Evolutionary conservation across 2,888 invertebrate genomes (phyloP).

Genomic region (Pheosia tremula): DNA sequence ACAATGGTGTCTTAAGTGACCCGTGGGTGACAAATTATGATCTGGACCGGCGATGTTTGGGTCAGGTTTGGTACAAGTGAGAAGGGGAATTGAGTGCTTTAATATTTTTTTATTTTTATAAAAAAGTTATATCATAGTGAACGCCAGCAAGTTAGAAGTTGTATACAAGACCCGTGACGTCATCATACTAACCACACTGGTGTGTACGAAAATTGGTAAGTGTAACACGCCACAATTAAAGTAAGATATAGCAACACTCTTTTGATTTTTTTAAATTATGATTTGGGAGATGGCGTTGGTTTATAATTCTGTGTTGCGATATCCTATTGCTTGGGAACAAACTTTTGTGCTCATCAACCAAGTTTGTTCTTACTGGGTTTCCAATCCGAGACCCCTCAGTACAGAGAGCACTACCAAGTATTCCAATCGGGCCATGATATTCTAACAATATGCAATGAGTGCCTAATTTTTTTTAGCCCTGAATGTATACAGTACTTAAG

Average conservation of each 20-base stretch:
- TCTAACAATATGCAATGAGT: too few relatives aligned
- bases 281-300: background rate
- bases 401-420: too few relatives aligned
- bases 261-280: background rate
- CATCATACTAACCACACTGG: background rate
- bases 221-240: background rate
- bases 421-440: too few relatives aligned
- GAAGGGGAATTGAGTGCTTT: background rate
- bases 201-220: slow-evolving; percentile 1
- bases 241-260: background rate
- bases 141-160: background rate
- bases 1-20: slow-evolving; percentile 29
- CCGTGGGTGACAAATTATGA: slow-evolving; percentile 32
- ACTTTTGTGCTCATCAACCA: too few relatives aligned
- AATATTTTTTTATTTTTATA: too few relatives aligned
- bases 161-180: background rate
- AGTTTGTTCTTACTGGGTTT: too few relatives aligned
- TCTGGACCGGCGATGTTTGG: slow-evolving; percentile 4
- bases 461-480: background rate
- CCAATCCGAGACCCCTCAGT: too few relatives aligned
- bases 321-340: too few relatives aligned
- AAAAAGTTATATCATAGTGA: background rate
- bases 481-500: background rate
- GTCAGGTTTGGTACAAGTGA: background rate
- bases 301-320: too few relatives aligned